Percentiles rank a stretch among this genome's conserved stretches.
These are phyloP conservation scores for Drosophila tropicalis DNA, from an alignment of 1,140 invertebrate species.

Conservation along the genomic window DNA sequence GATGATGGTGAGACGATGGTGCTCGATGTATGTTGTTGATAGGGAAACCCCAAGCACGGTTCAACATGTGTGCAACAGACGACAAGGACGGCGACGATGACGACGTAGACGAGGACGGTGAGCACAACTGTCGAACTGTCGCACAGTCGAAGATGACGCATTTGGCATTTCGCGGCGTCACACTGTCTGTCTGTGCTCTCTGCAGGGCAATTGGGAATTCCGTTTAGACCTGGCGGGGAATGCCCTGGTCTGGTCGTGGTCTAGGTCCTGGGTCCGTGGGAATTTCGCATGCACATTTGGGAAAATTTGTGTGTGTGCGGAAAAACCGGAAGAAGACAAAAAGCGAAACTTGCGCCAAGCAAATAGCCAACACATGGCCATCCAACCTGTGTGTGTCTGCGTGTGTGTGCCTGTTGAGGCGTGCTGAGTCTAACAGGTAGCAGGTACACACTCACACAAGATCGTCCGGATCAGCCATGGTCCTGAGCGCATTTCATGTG, in stretches of 20 bases:
- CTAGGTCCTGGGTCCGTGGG: slow-evolving; percentile 46
- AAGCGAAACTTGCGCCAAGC: slow-evolving; percentile 64
- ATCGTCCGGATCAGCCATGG: not conserved
- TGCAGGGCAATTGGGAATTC: slow-evolving; percentile 59
- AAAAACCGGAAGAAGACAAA: slow-evolving; percentile 74
- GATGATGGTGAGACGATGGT: not conserved
- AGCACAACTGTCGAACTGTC: no score
- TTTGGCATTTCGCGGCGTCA: slow-evolving; percentile 49
- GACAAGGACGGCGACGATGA: not conserved
- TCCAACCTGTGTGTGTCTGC: slow-evolving; percentile 22
- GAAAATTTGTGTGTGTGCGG: slow-evolving; percentile 53
- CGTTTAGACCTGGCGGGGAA: slow-evolving; percentile 54
- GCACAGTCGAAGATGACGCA: not conserved
- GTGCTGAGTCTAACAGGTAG: slow-evolving; percentile 47
- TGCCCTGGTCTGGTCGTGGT: slow-evolving; percentile 39
- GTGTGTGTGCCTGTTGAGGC: not conserved
- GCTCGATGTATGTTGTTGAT: slow-evolving; percentile 25
- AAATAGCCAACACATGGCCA: slow-evolving; percentile 44
- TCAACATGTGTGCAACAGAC: slow-evolving; percentile 74
- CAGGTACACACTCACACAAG: not conserved
- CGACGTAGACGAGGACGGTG: no score
- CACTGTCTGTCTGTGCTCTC: slow-evolving; percentile 57
- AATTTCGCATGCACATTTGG: slow-evolving; percentile 53
- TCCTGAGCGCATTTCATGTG: not conserved
- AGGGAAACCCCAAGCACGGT: slow-evolving; percentile 64